phyloP scores from a whole-genome alignment of 2,113 vertebrate genomes.

The Gymnogyps californianus region DNA sequence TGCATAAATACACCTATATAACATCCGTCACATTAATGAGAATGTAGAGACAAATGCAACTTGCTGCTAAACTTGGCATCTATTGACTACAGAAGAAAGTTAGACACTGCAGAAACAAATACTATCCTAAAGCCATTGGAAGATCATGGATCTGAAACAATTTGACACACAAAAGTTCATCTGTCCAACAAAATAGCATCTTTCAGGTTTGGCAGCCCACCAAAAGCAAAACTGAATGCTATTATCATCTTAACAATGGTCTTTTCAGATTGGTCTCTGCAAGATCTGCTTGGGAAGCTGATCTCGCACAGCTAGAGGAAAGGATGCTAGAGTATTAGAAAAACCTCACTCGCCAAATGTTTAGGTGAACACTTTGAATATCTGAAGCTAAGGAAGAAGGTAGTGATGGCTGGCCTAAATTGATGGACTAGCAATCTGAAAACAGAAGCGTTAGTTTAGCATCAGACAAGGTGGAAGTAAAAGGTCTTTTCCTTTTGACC shows the following conservation, averaged over 20 bases:
- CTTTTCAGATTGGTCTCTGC: not conserved
- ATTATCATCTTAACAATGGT: not conserved
- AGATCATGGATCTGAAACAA: not conserved
- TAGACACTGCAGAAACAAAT: not conserved
- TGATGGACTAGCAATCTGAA: not conserved
- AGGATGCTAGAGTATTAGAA: not conserved
- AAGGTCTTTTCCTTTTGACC: not conserved
- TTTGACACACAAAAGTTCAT: not conserved
- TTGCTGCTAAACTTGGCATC: not conserved
- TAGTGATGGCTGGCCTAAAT: not conserved
- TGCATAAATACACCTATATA: constrained; percentile 50
- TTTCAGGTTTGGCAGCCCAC: not conserved
- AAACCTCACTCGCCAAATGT: not conserved
- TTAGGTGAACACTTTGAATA: not conserved
- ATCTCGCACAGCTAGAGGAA: not conserved
- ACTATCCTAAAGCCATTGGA: not conserved
- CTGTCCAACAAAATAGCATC: not conserved
- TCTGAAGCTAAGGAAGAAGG: not conserved
- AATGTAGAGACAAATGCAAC: not conserved
- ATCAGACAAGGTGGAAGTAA: not conserved
- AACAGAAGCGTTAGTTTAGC: not conserved
- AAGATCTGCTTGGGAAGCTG: not conserved
- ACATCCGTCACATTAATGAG: constrained; percentile 1
- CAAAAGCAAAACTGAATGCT: not conserved
- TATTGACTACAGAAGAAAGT: constrained; percentile 9